These are phyloP conservation scores for Miniopterus natalensis DNA, from an alignment of 2,113 vertebrate genomes.

Conservation along the genomic window DNA sequence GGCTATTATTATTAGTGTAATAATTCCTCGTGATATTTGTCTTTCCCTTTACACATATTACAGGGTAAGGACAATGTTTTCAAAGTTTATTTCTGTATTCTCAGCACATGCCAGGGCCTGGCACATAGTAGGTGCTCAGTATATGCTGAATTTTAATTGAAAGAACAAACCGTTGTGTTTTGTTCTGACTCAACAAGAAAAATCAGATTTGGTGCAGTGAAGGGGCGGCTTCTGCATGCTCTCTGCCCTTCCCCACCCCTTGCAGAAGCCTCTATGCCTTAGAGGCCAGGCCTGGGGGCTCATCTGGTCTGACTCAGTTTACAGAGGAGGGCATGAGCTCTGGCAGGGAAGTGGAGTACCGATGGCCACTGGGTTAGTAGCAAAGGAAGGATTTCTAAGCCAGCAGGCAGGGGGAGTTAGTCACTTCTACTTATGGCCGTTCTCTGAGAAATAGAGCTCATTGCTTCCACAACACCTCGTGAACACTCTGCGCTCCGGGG, in stretches of 20 bases:
- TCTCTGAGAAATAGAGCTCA: background rate
- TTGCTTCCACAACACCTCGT: background rate
- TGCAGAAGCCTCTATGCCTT: background rate
- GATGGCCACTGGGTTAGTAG: background rate
- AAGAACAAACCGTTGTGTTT: constrained; percentile 7
- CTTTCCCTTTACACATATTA: background rate
- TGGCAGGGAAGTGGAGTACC: background rate
- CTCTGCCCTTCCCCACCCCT: background rate
- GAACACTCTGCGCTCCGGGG: background rate
- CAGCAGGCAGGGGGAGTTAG: background rate
- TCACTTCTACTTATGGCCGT: background rate
- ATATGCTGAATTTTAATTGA: constrained; percentile 45
- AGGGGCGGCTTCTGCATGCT: background rate
- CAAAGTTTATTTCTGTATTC: constrained; percentile 6
- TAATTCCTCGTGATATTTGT: background rate
- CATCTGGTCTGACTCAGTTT: background rate
- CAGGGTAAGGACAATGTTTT: background rate
- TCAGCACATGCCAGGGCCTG: background rate
- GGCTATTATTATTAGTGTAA: background rate
- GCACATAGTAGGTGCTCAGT: background rate
- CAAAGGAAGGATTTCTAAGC: background rate
- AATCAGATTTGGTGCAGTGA: background rate
- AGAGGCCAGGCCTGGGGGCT: background rate
- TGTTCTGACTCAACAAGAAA: constrained; percentile 7
- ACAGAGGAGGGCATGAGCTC: background rate